These are phyloP conservation scores for Dryas iulia DNA, from an alignment of 1,140 invertebrate genomes.

Conservation along the genomic window DNA sequence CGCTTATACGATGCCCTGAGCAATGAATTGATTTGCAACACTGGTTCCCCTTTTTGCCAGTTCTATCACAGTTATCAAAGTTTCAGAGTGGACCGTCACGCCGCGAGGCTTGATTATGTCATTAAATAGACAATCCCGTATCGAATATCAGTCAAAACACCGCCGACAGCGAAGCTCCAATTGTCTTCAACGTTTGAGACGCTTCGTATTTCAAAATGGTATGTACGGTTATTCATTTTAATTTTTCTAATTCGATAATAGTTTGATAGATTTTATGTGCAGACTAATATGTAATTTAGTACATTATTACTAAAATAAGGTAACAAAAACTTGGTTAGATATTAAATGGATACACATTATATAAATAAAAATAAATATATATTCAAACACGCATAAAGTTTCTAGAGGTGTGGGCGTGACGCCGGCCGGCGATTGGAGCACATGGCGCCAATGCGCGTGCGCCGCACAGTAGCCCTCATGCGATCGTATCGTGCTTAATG, in stretches of 20 bases:
- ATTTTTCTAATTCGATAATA: background rate
- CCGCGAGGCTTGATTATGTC: conserved; percentile 62
- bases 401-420: conserved; percentile 42
- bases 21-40: conserved; percentile 60
- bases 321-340: background rate
- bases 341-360: background rate
- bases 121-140: conserved; percentile 53
- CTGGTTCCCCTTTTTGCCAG: conserved; percentile 38
- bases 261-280: background rate
- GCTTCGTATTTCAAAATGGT: conserved; percentile 10
- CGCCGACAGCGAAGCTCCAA: conserved; percentile 47
- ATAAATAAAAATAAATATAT: background rate
- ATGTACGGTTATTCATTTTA: background rate
- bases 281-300: background rate
- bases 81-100: conserved; percentile 30
- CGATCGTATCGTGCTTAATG: conserved; percentile 28
- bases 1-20: conserved; percentile 40
- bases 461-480: conserved; percentile 54
- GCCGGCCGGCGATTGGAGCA: conserved; percentile 61
- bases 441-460: conserved; percentile 65
- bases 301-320: background rate
- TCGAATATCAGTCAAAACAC: conserved; percentile 47
- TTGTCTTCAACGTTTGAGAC: conserved; percentile 40
- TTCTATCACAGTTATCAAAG: conserved; percentile 53
- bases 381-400: conserved; percentile 18